These are phyloP conservation scores for Drosophila atripex DNA, from an alignment of 2,888 invertebrate genomes.

Conservation along the genomic window DNA sequence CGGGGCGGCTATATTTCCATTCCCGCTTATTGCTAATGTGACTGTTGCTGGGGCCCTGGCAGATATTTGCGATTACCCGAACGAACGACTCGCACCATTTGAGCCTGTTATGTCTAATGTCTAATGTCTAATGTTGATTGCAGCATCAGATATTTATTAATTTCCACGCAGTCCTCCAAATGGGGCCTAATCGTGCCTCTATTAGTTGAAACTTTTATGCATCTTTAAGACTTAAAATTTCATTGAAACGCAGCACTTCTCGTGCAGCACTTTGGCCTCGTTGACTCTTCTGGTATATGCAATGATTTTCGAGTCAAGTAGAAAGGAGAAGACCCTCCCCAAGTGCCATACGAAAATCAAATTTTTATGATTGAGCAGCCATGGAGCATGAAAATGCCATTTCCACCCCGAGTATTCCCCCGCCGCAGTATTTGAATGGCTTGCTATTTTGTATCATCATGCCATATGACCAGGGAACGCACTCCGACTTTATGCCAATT, in stretches of 20 bases:
- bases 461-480: conserved; percentile 66
- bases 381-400: conserved; percentile 66
- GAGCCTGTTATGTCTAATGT: conserved; percentile 38
- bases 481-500: conserved; percentile 74
- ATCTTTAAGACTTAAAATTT: conserved; percentile 13
- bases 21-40: conserved; percentile 75
- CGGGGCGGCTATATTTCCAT: conserved; percentile 61
- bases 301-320: conserved; percentile 30
- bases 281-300: conserved; percentile 20
- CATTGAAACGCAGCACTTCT: conserved; percentile 8
- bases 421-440: conserved; percentile 50
- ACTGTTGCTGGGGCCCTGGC: conserved; percentile 50
- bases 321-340: conserved; percentile 29
- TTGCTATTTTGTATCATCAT: conserved; percentile 72
- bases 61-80: conserved; percentile 48
- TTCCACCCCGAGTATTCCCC: conserved; percentile 16
- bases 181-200: neutral
- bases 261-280: conserved; percentile 26
- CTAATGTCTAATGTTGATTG: conserved; percentile 53
- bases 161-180: conserved; percentile 14
- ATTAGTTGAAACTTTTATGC: neutral
- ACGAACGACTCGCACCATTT: conserved; percentile 29
- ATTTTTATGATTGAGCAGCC: conserved; percentile 77
- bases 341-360: conserved; percentile 72
- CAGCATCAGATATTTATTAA: conserved; percentile 63